Evolutionary conservation across 2,113 vertebrate genomes (phyloP), one percentile per base, ranked within the genome.

Genomic region (Centropus bengalensis): DNA sequence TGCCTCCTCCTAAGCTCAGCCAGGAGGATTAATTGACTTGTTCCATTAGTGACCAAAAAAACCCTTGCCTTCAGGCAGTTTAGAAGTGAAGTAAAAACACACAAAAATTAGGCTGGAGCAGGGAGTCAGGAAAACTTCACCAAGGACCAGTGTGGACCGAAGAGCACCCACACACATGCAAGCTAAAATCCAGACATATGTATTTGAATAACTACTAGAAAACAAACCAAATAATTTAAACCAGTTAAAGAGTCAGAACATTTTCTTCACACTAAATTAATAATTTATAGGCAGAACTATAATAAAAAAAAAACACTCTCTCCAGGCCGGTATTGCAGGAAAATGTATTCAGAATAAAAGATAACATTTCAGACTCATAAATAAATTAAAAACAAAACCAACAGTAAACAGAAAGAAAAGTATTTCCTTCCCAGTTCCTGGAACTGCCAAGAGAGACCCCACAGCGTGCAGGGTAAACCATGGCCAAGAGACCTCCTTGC

Each of bases 181-280:
- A 0, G 2, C 58, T 55, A 33, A 94, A 91, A 88, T 45, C 40
- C 44, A 77, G 80, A 84, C 56, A 58, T 8, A 44, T 0, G 7
- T 67, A 88, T 92, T 51, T 92, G 88, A 94, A 40, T 90, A 91
- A 78, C 75, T 59, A 68, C 85, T 67, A 66, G 78, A 69, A 95
- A 96, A 94, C 75, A 96, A 96, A 94, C 77, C 93, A 94, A 96
- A 96, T 96, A 91, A 97, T 95, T 97, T 97, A 97, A 97, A 97
- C 69, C 93, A 81, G 94, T 96, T 97, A 97, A 97, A 91, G 90
- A 95, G 90, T 96, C 91, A 93, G 94, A 97, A 92, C 88, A 84
- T 95, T 97, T 97, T 96, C 82, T 93, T 95, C 86, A 75, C 71
- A 82, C 86, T 76, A 94, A 88, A 55, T 97, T 94, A 98, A 97